Base-by-base conservation (phyloP, 1,140 invertebrate genomes). In the Coelopa frigida region DNA sequence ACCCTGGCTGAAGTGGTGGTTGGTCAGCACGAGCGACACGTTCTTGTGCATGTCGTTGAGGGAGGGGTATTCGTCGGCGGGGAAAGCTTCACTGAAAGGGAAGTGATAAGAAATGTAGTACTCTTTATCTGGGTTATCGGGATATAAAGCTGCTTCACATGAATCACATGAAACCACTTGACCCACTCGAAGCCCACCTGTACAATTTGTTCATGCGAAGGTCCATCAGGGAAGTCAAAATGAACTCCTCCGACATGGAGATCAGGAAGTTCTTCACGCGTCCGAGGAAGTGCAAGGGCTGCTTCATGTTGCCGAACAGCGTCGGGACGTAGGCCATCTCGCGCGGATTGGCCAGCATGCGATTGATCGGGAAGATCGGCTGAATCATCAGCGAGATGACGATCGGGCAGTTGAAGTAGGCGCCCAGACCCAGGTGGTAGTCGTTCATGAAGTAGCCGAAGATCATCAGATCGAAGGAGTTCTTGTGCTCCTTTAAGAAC, bases 1-100 rank as follows among this genome's bases (percentile, higher is more conserved):
- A 4, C 64, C 61, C 32, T 68, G 59, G 20, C 56, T 67, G 24
- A 56, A 50, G 18, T 67, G 59, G 5, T 48, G 44, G 18, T 55
- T 59, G 17, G 49, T 56, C 8, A 68, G 61, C 0, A 51, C 35
- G 18, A 67, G 35, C 5, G 64, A 68, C 1, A 68, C 35, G 12
- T 67, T 68, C 8, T 44, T 55, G 1, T 41, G 22, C 18, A 60
- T 18, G 8, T 64, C 51, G 2, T 49, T 43, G 20, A 49, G 20
- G 17, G 48, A 38, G 3, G 48, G 48, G 35, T 49, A 49, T 29
- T 35, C 36, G 31, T 44, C 42, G 14, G 48, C 26, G 2, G 48
- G 48, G 24, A 49, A 49, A 29, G 8, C 8, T 10, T 10, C 14
- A 10, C 27, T 29, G 14, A 14, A 29, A 29, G 27, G 27, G 14